Evolutionary conservation across 2,888 invertebrate genomes (phyloP), one percentile per base, ranked within the genome.

Genomic region (Tenodera sinensis): DNA sequence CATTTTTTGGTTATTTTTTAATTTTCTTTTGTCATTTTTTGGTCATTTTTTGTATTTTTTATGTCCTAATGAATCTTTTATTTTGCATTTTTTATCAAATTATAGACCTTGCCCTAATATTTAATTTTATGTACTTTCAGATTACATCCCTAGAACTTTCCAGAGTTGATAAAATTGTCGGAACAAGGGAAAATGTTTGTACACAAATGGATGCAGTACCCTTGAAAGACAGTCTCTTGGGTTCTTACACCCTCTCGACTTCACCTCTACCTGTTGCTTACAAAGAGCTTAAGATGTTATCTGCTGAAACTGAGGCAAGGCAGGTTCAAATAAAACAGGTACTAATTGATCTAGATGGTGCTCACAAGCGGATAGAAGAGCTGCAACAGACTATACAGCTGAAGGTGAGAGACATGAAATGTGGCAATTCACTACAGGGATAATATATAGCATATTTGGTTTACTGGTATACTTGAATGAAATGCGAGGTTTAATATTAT

Each of bases 341-440:
- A 88, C 92, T 93, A 85, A 92, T 92, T 90, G 96, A 96, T 92
- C 95, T 96, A 86, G 95, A 95, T 89, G 95, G 95, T 28, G 95
- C 95, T 82, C 95, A 96, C 91, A 94, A 96, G 90, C 96, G 96
- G 92, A 94, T 97, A 6, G 95, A 95, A 91, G 97, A 97, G 92
- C 93, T 97, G 34, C 94, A 95, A 90, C 94, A 94, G 88, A 95
- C 95, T 0, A 96, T 97, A 91, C 95, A 95, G 92, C 94, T 96
- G 34, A 97, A 97, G 93, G 91, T 91, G 88, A 81, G 71, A n/a
- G 20, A 71, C 3, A 25, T 6, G 0, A 42, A 9, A 83, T 83
- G 83, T 30, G 15, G 2, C 15, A 83, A 14, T 83, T 83, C 1
- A 28, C 28, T 83, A 15, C 15, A 28, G n/a, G 4, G 1, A 20